phyloP scores from a whole-genome alignment of 2,888 invertebrate species.

The Eumerus sabulonum region DNA sequence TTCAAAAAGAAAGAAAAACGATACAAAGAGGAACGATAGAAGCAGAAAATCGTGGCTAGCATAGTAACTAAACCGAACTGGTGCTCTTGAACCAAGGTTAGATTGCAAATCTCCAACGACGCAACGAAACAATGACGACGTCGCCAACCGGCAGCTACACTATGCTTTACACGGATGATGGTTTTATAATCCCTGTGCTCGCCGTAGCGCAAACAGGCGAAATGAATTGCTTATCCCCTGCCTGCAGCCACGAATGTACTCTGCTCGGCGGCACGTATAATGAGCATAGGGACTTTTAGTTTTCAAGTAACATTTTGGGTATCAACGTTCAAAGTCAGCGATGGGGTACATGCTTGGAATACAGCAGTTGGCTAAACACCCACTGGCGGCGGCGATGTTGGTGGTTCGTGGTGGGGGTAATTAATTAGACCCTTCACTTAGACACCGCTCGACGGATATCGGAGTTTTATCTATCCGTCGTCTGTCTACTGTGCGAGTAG shows the following conservation, averaged over 20 bases:
- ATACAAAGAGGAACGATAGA: constrained; percentile 18
- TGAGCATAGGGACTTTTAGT: constrained; percentile 39
- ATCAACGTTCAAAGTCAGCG: constrained; percentile 27
- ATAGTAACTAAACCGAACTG: constrained; percentile 45
- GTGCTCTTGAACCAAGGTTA: constrained; percentile 33
- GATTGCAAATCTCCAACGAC: constrained; percentile 17
- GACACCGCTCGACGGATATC: constrained; percentile 8
- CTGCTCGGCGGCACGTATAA: constrained; percentile 17
- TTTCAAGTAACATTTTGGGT: constrained; percentile 28
- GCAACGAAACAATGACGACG: not conserved
- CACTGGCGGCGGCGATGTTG: constrained; percentile 19
- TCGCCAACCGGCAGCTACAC: constrained; percentile 2
- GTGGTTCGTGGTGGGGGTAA: constrained; percentile 25
- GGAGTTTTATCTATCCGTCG: constrained; percentile 27
- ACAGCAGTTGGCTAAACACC: constrained; percentile 53
- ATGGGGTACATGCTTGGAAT: constrained; percentile 57
- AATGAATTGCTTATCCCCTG: constrained; percentile 34
- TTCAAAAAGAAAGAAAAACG: constrained; percentile 35
- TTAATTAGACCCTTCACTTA: constrained; percentile 63
- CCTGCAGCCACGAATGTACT: not conserved
- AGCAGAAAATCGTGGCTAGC: constrained; percentile 54
- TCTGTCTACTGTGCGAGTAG: too few relatives aligned
- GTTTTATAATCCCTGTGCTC: constrained; percentile 62
- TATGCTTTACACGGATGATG: constrained; percentile 48
- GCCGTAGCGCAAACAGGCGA: constrained; percentile 45